These are phyloP conservation scores for Gymnoscelis rufifasciata DNA, from an alignment of 2,888 invertebrate genomes.

Conservation along the genomic window DNA sequence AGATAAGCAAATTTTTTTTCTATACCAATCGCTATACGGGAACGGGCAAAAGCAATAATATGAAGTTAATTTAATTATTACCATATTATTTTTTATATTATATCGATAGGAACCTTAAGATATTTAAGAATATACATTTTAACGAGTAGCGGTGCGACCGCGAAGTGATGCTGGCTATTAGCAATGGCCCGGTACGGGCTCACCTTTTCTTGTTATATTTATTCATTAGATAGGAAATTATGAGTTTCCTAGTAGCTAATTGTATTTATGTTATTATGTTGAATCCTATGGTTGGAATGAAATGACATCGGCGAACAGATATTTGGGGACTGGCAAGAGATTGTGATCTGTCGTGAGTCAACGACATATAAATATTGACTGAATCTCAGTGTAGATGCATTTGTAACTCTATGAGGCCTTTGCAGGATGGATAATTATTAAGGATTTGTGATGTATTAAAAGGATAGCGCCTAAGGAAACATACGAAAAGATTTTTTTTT, in stretches of 20 bases:
- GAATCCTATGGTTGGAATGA: conserved; percentile 73
- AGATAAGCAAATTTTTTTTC: conserved; percentile 74
- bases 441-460: conserved; percentile 79
- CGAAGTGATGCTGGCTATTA: conserved; percentile 73
- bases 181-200: conserved; percentile 57
- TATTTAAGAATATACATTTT: conserved; percentile 68
- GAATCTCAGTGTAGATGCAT: conserved; percentile 81
- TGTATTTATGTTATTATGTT: conserved; percentile 70
- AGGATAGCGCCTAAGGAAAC: conserved; percentile 80
- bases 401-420: conserved; percentile 80
- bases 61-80: conserved; percentile 79
- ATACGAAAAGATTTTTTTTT: conserved; percentile 77
- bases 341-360: conserved; percentile 79
- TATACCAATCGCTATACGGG: conserved; percentile 80
- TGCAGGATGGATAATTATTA: conserved; percentile 78
- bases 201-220: conserved; percentile 74
- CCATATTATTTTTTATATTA: conserved; percentile 79
- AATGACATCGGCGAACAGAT: conserved; percentile 68
- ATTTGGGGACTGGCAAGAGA: conserved; percentile 75
- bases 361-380: conserved; percentile 80
- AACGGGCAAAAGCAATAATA: conserved; percentile 80
- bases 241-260: conserved; percentile 77
- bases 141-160: conserved; percentile 76
- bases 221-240: conserved; percentile 77
- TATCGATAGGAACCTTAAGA: conserved; percentile 72